Evolutionary conservation across 2,797 vertebrate genomes (phyloP).

Genomic region (Pyrrhura leucotis): DNA sequence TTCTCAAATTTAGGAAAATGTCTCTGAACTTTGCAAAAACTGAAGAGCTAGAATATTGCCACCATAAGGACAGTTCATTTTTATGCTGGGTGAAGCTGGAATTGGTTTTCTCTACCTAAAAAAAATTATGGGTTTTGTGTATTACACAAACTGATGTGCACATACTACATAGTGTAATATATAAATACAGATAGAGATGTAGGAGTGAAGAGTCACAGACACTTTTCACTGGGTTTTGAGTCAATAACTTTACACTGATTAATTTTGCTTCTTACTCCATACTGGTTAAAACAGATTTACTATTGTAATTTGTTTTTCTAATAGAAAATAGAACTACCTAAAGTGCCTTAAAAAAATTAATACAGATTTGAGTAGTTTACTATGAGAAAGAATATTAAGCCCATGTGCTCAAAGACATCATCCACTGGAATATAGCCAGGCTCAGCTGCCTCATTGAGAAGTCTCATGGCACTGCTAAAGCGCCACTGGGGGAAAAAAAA

Average conservation of each 20-base stretch:
- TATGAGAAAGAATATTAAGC: slow-evolving; percentile 23
- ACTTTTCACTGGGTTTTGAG: neutral
- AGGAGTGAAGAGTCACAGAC: neutral
- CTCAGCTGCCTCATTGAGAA: neutral
- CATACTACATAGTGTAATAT: neutral
- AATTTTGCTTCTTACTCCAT: neutral
- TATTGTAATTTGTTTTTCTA: neutral
- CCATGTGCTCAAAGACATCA: slow-evolving; percentile 27
- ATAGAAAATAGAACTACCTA: neutral
- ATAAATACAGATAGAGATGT: neutral
- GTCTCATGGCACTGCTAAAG: slow-evolving; percentile 1
- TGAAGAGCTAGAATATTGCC: neutral
- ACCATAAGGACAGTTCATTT: neutral
- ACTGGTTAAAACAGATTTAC: neutral
- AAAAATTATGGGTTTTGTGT: neutral
- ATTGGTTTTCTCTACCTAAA: neutral
- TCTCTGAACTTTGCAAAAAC: neutral
- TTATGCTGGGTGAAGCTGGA: neutral
- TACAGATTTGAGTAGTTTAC: neutral
- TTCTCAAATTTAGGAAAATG: neutral
- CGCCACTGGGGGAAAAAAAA: neutral
- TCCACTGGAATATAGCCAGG: slow-evolving; percentile 31
- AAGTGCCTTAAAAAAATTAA: slow-evolving; percentile 3
- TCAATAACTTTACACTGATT: neutral
- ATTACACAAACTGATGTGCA: neutral